A percentile compares a stretch with the other conserved stretches of the same genome.
These are phyloP conservation scores for Microcebus murinus DNA, from an alignment of 2,113 vertebrate species.

Conservation along the genomic window DNA sequence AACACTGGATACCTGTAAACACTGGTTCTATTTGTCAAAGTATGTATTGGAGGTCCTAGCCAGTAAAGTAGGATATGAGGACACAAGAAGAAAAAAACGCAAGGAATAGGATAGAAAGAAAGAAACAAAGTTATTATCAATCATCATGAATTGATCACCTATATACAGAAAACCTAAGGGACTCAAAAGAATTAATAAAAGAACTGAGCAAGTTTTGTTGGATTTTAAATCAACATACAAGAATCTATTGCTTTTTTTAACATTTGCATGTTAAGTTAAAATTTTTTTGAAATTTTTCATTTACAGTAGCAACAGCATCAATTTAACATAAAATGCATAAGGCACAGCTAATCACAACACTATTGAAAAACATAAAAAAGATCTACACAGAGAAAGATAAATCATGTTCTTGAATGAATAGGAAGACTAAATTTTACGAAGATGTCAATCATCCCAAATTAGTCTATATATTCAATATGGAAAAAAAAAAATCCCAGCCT, in stretches of 20 bases:
- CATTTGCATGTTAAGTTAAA: not conserved
- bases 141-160: not conserved
- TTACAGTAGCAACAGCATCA: not conserved
- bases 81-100: not conserved
- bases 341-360: not conserved
- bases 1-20: not conserved
- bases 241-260: conserved; percentile 2
- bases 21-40: not conserved
- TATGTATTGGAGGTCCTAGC: not conserved
- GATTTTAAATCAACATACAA: not conserved
- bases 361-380: not conserved
- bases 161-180: not conserved
- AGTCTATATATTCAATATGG: not conserved
- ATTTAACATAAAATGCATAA: not conserved
- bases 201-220: not conserved
- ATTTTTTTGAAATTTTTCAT: not conserved
- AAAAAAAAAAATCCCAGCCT: not conserved
- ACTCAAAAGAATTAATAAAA: not conserved
- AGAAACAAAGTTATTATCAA: not conserved
- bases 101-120: not conserved
- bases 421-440: not conserved
- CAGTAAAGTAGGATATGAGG: not conserved
- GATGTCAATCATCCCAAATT: not conserved
- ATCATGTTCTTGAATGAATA: not conserved
- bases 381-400: not conserved